These are phyloP conservation scores for Colossoma macropomum DNA, from an alignment of 2,113 vertebrate genomes.

Conservation along the genomic window DNA sequence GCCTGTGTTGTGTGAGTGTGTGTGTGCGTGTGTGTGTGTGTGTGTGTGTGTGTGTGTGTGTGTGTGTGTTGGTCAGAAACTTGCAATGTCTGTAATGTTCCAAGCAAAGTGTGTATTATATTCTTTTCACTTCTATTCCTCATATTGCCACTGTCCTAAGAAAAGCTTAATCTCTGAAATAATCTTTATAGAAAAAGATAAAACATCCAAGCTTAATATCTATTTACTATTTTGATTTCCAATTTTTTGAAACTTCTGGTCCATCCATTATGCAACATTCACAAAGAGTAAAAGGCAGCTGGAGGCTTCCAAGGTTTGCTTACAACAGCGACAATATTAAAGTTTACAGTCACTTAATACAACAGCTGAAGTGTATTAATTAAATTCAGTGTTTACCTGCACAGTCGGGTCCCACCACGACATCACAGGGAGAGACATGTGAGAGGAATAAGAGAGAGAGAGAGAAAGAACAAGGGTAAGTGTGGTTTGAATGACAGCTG, in stretches of 20 bases:
- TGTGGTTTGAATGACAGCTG: conserved; percentile 39
- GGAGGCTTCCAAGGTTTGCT: neutral
- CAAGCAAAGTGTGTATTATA: neutral
- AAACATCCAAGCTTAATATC: neutral
- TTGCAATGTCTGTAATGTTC: neutral
- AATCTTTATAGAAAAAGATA: neutral
- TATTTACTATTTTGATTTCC: neutral
- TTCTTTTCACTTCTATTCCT: neutral
- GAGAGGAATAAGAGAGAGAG: neutral
- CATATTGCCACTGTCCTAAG: neutral
- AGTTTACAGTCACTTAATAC: neutral
- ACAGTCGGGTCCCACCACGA: conserved; percentile 17
- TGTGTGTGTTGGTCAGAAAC: too few species aligned
- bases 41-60: too few species aligned
- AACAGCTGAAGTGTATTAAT: conserved; percentile 1
- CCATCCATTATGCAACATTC: neutral
- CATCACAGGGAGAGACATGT: conserved; percentile 23
- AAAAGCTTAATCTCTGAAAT: neutral
- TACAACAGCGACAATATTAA: neutral
- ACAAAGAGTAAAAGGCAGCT: neutral
- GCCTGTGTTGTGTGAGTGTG: neutral
- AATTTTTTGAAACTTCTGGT: neutral
- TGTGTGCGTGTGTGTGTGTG: conserved; percentile 9
- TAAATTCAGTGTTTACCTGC: conserved; percentile 15
- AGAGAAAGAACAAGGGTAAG: conserved; percentile 35